These are phyloP conservation scores for Callospermophilus lateralis DNA, from an alignment of 2,113 vertebrate species.

Conservation along the genomic window DNA sequence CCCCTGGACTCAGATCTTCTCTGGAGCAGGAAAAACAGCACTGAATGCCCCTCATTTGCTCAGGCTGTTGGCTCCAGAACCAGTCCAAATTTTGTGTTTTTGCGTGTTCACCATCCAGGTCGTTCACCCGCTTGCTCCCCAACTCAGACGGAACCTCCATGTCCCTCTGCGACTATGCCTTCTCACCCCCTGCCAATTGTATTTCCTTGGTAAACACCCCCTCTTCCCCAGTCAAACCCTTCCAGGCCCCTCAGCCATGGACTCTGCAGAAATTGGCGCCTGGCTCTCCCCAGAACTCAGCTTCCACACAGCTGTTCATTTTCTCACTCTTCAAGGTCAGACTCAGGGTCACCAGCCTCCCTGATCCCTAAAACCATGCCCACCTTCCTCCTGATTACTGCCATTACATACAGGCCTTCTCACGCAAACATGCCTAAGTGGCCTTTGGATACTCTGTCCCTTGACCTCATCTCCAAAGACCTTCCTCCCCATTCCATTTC, in stretches of 20 bases:
- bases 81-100: background rate
- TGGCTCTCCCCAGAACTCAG: background rate
- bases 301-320: background rate
- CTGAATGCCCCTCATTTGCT: background rate
- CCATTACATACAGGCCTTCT: background rate
- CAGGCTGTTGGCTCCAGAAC: background rate
- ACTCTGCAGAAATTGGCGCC: background rate
- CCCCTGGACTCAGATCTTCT: too few species aligned
- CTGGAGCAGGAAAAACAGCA: background rate
- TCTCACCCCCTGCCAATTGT: background rate
- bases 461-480: background rate
- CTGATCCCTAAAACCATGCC: background rate
- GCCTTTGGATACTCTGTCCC: background rate
- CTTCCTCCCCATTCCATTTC: background rate
- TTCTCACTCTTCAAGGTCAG: conserved; percentile 43
- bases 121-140: background rate
- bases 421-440: background rate
- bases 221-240: background rate
- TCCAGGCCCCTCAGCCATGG: background rate
- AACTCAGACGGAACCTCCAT: background rate
- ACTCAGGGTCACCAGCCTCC: background rate
- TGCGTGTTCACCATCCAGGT: background rate
- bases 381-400: background rate
- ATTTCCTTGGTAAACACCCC: background rate
- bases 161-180: background rate